Conservation (phyloP, 2,797 vertebrate genomes). For the Sebastes dallii region DNA sequence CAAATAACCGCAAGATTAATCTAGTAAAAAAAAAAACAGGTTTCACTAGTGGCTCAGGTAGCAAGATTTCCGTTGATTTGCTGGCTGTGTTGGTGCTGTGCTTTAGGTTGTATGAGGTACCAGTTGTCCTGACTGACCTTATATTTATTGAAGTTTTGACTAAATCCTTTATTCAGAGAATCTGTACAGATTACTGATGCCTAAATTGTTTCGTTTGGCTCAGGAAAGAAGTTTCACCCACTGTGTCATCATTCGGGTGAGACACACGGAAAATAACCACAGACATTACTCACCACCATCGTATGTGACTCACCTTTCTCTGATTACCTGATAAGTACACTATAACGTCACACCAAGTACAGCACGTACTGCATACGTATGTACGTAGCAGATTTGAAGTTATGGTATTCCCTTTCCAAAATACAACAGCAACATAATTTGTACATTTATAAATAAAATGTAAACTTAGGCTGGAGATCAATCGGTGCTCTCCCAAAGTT, state of each 20-base stretch:
- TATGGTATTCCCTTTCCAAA: constrained; percentile 10
- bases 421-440: neutral
- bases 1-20: constrained; percentile 49
- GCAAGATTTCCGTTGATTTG: constrained; percentile 26
- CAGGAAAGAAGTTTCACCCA: constrained; percentile 51
- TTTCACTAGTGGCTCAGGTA: constrained; percentile 21
- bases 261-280: constrained; percentile 76
- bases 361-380: neutral
- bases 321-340: constrained; percentile 45
- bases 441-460: no score
- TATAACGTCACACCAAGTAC: constrained; percentile 24
- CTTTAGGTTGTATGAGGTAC: neutral
- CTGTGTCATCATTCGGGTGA: constrained; percentile 58
- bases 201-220: constrained; percentile 24
- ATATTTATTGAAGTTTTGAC: constrained; percentile 7
- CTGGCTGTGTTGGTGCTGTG: neutral
- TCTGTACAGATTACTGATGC: neutral
- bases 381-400: neutral
- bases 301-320: constrained; percentile 73
- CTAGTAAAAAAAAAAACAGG: neutral
- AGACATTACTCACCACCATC: constrained; percentile 65
- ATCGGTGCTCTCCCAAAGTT: neutral
- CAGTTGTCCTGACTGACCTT: neutral
- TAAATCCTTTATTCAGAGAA: neutral
- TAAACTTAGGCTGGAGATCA: neutral